phyloP scores from a whole-genome alignment of 2,888 invertebrate genomes.

The Aphidoletes aphidimyza region DNA sequence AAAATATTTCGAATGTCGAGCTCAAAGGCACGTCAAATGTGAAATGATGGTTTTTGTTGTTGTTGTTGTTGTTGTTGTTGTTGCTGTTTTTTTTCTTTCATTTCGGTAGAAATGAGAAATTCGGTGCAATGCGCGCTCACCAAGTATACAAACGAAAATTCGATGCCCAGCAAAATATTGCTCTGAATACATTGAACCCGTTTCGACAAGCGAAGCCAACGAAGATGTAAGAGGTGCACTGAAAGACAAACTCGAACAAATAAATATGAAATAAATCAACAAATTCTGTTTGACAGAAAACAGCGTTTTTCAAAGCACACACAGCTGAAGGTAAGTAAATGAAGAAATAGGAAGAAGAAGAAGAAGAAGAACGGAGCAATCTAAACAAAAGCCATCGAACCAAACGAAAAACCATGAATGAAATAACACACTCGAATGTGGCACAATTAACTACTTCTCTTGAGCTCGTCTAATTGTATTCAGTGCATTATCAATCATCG shows the following conservation, averaged over 20 bases:
- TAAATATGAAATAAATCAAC: conserved; percentile 7
- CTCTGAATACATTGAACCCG: conserved; percentile 35
- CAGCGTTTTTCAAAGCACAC: no score
- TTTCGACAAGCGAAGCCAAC: conserved; percentile 13
- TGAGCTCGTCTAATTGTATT: conserved; percentile 23
- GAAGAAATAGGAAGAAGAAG: background rate
- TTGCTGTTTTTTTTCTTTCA: no score
- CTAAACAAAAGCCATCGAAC: conserved; percentile 3
- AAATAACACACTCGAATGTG: background rate
- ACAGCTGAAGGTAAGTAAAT: no score
- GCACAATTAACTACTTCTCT: conserved; percentile 38
- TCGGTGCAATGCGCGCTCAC: background rate
- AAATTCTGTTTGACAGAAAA: no score
- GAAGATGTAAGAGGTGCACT: conserved; percentile 10
- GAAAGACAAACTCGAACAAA: background rate
- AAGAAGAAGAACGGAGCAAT: conserved; percentile 5
- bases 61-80: no score
- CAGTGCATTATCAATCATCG: conserved; percentile 8
- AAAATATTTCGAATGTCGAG: no score
- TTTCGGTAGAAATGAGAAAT: background rate
- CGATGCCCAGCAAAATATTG: conserved; percentile 26
- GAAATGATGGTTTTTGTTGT: no score
- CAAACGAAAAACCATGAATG: conserved; percentile 3
- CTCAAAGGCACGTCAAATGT: conserved; percentile 5
- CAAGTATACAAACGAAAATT: background rate